Evolutionary conservation across 2,113 vertebrate genomes (phyloP), one percentile per base, ranked within the genome.

Genomic region (Galeopterus variegatus): DNA sequence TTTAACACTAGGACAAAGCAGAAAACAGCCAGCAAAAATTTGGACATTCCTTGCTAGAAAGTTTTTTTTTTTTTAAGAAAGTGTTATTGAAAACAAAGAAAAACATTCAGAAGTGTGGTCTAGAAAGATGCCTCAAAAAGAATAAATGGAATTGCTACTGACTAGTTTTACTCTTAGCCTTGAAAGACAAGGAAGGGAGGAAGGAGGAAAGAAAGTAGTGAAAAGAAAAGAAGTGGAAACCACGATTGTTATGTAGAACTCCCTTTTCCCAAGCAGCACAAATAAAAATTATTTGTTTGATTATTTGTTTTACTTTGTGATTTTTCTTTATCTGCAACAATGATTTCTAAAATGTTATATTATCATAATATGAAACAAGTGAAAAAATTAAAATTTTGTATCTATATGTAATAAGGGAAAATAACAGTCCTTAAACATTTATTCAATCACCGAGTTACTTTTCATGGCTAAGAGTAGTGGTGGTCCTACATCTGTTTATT

Each of bases 281-380:
- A 69, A 52, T 76, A 94, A 93, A 91, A 67, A 94, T 96, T 58
- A 90, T 77, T 75, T 64, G 19, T 91, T 86, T 87, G n/a, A n/a
- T 87, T 50, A 11, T 54, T 75, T 88, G 58, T 88, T 96, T 85
- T 54, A 60, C 31, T 92, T 93, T 85, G 52, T 0, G 3, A 2
- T 69, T 88, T 94, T 80, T 77, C 50, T 87, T 95, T 83, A 52
- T 6, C 28, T 58, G 50, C 2, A 75, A 36, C 17, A 85, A 15
- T 54, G 82, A 41, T 93, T 95, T 95, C 50, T 69, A 91, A 62
- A 60, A 56, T 15, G 1, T 86, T 73, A 21, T 62, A 50, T 79
- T 89, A 83, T 85, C 36, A 69, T 64, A 93, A 48, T 94, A 73
- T 6, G 80, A 76, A 70, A 33, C 3, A 52, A 62, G 79, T 65